Evolutionary conservation across 2,888 invertebrate species (phyloP).

Genomic region (Morinoia aosen): DNA sequence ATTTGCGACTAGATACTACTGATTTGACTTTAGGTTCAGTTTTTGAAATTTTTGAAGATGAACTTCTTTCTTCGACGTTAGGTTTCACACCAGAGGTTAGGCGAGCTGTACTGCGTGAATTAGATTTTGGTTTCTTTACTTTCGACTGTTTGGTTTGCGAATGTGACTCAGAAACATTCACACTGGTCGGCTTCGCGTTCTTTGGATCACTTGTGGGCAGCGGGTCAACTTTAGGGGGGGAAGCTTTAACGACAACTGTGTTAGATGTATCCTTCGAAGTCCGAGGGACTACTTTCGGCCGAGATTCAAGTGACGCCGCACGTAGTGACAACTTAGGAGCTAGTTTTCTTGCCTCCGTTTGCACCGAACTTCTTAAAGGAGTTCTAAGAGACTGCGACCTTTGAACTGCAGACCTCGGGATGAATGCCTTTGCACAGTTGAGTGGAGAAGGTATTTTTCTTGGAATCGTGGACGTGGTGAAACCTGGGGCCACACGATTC

Average conservation of each 20-base stretch:
- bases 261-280: not conserved
- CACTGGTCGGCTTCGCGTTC: not conserved
- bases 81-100: not conserved
- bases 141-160: not conserved
- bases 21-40: not conserved
- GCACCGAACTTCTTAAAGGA: not conserved
- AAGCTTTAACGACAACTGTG: not conserved
- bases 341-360: not conserved
- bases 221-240: not conserved
- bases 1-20: not conserved
- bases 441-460: not conserved
- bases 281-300: not conserved
- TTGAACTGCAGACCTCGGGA: not conserved
- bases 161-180: not conserved
- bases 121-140: not conserved
- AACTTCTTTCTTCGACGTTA: not conserved
- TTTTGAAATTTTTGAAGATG: not conserved
- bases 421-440: not conserved
- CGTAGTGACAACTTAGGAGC: not conserved
- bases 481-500: not conserved
- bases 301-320: not conserved
- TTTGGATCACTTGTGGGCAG: not conserved
- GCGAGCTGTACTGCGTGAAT: not conserved
- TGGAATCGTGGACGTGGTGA: not conserved
- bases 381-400: slow-evolving; percentile 21